These are phyloP conservation scores for Paratrypauchen microcephalus DNA, from an alignment of 2,797 vertebrate species.

Conservation along the genomic window DNA sequence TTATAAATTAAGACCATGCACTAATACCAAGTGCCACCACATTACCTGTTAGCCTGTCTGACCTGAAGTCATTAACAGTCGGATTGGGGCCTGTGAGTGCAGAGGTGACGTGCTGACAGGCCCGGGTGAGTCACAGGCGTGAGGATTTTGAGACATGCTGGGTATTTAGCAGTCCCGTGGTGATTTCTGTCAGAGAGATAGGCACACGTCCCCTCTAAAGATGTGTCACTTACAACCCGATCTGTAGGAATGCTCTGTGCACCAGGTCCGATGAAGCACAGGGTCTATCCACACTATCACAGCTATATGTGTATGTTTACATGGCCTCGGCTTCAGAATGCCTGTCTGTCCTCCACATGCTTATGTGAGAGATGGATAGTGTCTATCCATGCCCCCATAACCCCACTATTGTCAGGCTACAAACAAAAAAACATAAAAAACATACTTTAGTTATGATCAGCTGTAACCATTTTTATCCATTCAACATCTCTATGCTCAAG, in stretches of 20 bases:
- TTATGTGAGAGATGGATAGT: neutral
- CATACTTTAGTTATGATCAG: neutral
- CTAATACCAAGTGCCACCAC: too few species aligned
- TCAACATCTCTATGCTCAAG: neutral
- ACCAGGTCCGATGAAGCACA: slow-evolving; percentile 9
- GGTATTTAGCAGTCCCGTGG: slow-evolving; percentile 30
- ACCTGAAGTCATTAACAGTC: slow-evolving; percentile 18
- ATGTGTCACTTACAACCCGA: slow-evolving; percentile 20
- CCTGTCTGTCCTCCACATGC: slow-evolving; percentile 28
- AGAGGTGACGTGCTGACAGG: slow-evolving; percentile 23
- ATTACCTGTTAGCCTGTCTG: neutral
- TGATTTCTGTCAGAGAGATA: slow-evolving; percentile 15
- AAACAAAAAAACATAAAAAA: neutral
- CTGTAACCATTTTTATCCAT: neutral
- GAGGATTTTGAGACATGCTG: slow-evolving; percentile 31
- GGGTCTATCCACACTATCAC: slow-evolving; percentile 46
- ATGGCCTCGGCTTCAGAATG: slow-evolving; percentile 17
- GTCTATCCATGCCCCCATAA: too few species aligned
- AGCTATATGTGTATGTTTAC: slow-evolving; percentile 45
- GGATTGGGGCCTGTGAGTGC: neutral
- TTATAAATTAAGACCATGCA: too few species aligned
- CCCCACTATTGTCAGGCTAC: neutral
- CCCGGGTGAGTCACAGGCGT: slow-evolving; percentile 25
- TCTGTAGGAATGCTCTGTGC: slow-evolving; percentile 32
- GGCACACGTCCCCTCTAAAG: slow-evolving; percentile 11